Base-by-base conservation (phyloP, 2,797 vertebrate genomes). In the Chiroxiphia lanceolata region DNA sequence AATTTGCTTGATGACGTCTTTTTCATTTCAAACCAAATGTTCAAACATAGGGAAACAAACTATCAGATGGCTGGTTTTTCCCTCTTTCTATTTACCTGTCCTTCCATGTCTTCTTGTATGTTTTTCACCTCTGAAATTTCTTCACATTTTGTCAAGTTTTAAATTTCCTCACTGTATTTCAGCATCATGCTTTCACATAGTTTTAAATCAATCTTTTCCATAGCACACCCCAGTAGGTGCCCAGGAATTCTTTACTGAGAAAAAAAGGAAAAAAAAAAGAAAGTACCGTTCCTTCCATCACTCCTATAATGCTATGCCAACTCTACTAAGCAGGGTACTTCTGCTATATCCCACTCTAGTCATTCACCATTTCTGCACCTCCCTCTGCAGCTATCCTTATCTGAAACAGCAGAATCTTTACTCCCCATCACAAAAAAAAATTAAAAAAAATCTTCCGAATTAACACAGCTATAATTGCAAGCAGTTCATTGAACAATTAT, bases 1-100 rank as follows among this genome's bases (percentile, higher is more conserved):
- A 60, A 83, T 94, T 92, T 97, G 50, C 65, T 94, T 59, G 68
- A 83, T 79, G 84, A 94, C 89, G 40, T 95, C 77, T 80, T 91
- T 87, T 92, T 94, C 72, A 95, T 89, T 89, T 92, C 75, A 93
- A 77, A 29, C 40, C 64, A 90, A 96, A 87, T 1, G 9, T 94
- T 90, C 89, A 65, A 77, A 86, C 80, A 94, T 6, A 60, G 60
- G 53, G 33, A 87, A 91, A 90, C 56, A 69, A 94, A 94, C 70
- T 60, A 67, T 19, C 71, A 89, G 50, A 75, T 56, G 48, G 15
- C 45, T 74, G 51, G 8, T 82, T 78, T 68, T 87, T 56, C 42
- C 65, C 89, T 70, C 74, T 69, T 89, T 76, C 81, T 85, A 36
- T 72, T 44, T 83, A 91, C 29, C 31, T 71, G 40, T 48, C 36